phyloP scores from a whole-genome alignment of 2,113 vertebrate species.

The Balaeniceps rex region DNA sequence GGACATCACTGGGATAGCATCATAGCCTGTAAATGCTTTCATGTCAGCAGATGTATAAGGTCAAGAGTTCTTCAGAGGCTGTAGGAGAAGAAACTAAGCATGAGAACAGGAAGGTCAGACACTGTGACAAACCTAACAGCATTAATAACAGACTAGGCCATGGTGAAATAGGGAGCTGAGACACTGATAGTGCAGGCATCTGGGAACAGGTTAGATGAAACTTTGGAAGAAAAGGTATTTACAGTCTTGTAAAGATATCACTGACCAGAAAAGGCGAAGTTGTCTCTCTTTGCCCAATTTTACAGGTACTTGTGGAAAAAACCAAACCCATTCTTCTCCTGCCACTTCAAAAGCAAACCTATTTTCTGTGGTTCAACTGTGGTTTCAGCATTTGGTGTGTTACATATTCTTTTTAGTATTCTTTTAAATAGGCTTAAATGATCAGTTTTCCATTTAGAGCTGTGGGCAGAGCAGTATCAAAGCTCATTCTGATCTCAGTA shows the following conservation, averaged over 20 bases:
- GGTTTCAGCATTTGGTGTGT: neutral
- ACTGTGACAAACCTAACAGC: neutral
- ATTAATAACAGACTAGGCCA: neutral
- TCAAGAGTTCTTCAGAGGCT: neutral
- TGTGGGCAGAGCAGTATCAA: neutral
- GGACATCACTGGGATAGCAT: rapidly evolving
- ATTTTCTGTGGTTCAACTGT: neutral
- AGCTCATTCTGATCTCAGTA: neutral
- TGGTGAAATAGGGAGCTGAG: neutral
- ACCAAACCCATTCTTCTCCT: neutral
- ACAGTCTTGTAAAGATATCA: neutral
- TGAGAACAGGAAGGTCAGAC: neutral
- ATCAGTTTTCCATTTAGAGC: neutral
- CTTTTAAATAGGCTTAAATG: neutral
- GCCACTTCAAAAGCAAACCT: neutral
- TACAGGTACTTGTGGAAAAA: neutral
- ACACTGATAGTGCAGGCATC: neutral
- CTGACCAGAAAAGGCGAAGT: neutral
- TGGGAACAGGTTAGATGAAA: neutral
- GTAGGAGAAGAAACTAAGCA: neutral
- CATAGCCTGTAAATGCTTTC: neutral
- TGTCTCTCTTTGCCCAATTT: neutral
- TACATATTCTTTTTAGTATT: neutral
- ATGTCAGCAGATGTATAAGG: neutral
- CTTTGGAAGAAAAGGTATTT: neutral